Evolutionary conservation across 1,140 invertebrate species (phyloP).

Genomic region (Ceratina australensis): DNA sequence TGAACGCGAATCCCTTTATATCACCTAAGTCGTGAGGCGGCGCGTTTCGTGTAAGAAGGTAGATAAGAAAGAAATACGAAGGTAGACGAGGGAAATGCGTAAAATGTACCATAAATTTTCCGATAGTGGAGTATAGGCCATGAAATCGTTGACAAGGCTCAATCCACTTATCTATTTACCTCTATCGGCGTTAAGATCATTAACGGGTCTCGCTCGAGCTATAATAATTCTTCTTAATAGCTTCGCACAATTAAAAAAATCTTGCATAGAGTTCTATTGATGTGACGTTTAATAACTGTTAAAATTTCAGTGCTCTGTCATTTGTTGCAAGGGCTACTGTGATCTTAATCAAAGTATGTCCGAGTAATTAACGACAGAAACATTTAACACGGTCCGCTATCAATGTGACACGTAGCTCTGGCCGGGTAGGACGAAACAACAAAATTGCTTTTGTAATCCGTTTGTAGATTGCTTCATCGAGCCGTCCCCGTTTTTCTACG

Average conservation of each 20-base stretch:
- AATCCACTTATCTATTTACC: constrained; percentile 12
- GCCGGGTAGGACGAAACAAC: background rate
- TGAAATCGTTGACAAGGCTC: constrained; percentile 28
- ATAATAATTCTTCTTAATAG: no score
- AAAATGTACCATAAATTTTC: constrained; percentile 51
- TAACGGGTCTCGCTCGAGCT: no score
- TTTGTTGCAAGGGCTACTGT: no score
- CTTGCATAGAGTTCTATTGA: no score
- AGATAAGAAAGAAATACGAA: constrained; percentile 41
- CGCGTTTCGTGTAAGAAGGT: constrained; percentile 30
- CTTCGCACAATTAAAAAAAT: no score
- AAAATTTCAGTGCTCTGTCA: no score
- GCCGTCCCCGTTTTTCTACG: background rate
- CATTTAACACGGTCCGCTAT: background rate
- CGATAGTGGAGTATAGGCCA: background rate
- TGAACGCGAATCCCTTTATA: constrained; percentile 38
- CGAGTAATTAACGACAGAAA: background rate
- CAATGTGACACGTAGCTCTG: background rate
- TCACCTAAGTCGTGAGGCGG: constrained; percentile 25
- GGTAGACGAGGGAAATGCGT: constrained; percentile 28
- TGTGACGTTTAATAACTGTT: no score
- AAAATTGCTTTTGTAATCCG: constrained; percentile 5
- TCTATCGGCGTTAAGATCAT: background rate
- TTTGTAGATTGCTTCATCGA: constrained; percentile 4
- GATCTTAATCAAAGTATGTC: background rate